Evolutionary conservation across 2,888 invertebrate genomes (phyloP).

Genomic region (Altica lythri): DNA sequence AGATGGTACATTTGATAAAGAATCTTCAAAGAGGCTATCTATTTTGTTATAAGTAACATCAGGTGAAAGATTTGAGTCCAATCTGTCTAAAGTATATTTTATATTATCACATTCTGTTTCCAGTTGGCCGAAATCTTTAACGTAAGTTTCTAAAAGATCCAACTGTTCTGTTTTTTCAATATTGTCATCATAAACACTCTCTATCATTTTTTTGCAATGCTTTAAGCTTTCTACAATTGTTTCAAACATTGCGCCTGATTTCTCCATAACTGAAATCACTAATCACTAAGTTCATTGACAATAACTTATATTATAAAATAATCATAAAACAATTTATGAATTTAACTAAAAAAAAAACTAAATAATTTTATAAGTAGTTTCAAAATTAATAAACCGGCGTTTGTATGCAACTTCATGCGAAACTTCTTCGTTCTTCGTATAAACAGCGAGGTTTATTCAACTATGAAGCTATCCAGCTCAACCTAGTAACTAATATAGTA

Average conservation of each 20-base stretch:
- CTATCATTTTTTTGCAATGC: conserved; percentile 39
- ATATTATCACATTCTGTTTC: conserved; percentile 37
- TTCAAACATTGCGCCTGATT: too few relatives aligned
- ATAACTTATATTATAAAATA: not conserved
- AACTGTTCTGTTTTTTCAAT: conserved; percentile 28
- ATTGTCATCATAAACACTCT: conserved; percentile 33
- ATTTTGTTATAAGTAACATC: conserved; percentile 30
- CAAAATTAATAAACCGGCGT: too few relatives aligned
- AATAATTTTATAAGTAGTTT: too few relatives aligned
- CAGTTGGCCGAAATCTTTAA: conserved; percentile 38
- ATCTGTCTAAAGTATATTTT: conserved; percentile 36
- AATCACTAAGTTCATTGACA: conserved; percentile 35
- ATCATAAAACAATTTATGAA: too few relatives aligned
- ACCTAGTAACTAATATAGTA: too few relatives aligned
- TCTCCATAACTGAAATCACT: too few relatives aligned
- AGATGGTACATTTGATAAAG: conserved; percentile 30
- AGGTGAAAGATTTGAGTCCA: conserved; percentile 36
- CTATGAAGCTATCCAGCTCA: too few relatives aligned
- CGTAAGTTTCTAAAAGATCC: conserved; percentile 33
- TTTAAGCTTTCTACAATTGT: conserved; percentile 38
- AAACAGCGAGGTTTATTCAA: too few relatives aligned
- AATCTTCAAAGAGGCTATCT: conserved; percentile 37
- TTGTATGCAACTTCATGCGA: too few relatives aligned
- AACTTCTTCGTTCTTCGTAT: too few relatives aligned
- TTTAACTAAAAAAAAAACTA: too few relatives aligned